phyloP scores from a whole-genome alignment of 2,888 invertebrate genomes.

The Serrognathus titanus region DNA sequence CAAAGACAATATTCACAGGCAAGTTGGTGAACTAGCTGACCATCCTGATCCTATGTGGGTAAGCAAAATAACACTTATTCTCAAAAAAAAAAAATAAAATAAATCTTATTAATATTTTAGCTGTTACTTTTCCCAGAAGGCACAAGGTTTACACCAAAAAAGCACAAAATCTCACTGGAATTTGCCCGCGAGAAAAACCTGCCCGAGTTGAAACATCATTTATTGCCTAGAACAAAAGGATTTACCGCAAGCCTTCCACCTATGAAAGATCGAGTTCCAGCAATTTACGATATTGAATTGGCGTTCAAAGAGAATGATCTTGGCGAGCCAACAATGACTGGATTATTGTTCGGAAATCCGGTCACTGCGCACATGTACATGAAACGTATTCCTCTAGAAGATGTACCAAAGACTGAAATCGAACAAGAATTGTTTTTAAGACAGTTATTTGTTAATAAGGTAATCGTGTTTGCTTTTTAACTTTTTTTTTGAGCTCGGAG shows the following conservation, averaged over 20 bases:
- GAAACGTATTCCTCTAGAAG: slow-evolving; percentile 75
- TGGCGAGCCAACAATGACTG: slow-evolving; percentile 67
- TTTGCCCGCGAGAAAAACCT: slow-evolving; percentile 85
- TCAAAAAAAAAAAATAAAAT: too few species aligned
- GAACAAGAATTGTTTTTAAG: slow-evolving; percentile 79
- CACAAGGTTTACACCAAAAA: slow-evolving; percentile 83
- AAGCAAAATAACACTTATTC: slow-evolving; percentile 36
- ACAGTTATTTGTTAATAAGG: slow-evolving; percentile 77
- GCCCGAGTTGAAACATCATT: slow-evolving; percentile 80
- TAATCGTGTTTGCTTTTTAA: slow-evolving; percentile 44
- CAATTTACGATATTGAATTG: slow-evolving; percentile 79
- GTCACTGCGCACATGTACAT: slow-evolving; percentile 75
- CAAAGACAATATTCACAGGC: slow-evolving; percentile 73
- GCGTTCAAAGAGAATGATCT: slow-evolving; percentile 64
- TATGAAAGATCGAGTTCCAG: slow-evolving; percentile 75
- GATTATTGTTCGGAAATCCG: slow-evolving; percentile 68
- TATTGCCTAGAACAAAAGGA: slow-evolving; percentile 93
- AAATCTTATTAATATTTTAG: slow-evolving; percentile 48
- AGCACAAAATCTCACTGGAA: slow-evolving; percentile 82
- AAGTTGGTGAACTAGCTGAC: slow-evolving; percentile 77
- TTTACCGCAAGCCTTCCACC: slow-evolving; percentile 83
- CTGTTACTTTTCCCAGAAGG: slow-evolving; percentile 89
- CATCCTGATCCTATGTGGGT: slow-evolving; percentile 92
- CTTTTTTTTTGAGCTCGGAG: not conserved
- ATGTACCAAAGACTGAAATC: slow-evolving; percentile 72